These are phyloP conservation scores for Corythornis cristatus DNA, from an alignment of 2,113 vertebrate species.

Conservation along the genomic window DNA sequence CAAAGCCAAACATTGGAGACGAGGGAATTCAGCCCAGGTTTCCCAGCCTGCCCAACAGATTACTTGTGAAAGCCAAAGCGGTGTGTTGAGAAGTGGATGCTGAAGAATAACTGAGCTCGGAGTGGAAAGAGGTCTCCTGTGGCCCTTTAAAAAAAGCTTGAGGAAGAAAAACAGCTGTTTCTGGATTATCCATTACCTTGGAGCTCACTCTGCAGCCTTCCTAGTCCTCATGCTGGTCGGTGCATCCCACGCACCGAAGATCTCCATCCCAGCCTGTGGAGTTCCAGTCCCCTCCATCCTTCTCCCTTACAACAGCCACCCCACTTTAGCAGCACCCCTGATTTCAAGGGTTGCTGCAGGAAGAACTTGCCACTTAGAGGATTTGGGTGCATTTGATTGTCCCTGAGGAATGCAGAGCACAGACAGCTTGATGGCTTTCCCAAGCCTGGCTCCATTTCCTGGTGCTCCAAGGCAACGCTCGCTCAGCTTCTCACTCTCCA, in stretches of 20 bases:
- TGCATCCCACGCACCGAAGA: accelerated
- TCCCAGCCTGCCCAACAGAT: conserved; percentile 51
- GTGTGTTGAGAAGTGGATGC: conserved; percentile 49
- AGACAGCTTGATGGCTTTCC: conserved; percentile 72
- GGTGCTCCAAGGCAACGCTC: conserved; percentile 71
- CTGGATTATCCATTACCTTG: conserved; percentile 63
- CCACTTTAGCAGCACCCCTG: neutral
- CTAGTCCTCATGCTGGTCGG: neutral
- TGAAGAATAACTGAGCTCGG: conserved; percentile 51
- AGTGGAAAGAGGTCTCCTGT: conserved; percentile 57
- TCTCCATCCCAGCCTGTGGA: neutral
- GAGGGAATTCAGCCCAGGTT: conserved; percentile 37
- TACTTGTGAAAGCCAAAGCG: conserved; percentile 56
- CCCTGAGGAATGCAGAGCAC: conserved; percentile 56
- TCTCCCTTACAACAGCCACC: neutral
- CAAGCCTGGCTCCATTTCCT: conserved; percentile 74
- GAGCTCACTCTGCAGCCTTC: conserved; percentile 24
- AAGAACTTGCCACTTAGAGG: conserved; percentile 29
- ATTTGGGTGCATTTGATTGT: conserved; percentile 62
- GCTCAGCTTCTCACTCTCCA: conserved; percentile 70
- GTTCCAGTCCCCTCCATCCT: neutral
- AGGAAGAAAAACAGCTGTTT: conserved; percentile 58
- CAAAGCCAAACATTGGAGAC: neutral
- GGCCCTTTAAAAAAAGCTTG: conserved; percentile 37
- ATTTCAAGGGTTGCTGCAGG: conserved; percentile 37